Base-by-base conservation (phyloP, 2,113 vertebrate genomes). In the Hyperopisus bebe region DNA sequence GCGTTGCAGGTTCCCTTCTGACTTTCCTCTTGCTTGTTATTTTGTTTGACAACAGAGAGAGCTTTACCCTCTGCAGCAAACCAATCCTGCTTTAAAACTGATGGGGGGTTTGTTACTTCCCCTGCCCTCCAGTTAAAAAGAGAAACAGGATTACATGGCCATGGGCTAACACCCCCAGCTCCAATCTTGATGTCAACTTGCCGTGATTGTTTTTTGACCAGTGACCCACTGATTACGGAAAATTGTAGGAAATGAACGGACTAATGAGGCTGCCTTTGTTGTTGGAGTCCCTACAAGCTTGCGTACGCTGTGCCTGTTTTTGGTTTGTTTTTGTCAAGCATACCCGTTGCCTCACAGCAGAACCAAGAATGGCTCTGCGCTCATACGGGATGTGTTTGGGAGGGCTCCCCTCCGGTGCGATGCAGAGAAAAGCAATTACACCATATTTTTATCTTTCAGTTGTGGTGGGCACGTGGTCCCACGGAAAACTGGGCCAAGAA, bases 341-440 rank as follows among this genome's bases (percentile, higher is more conserved):
- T 35, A 24, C 15, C 62, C 87, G 48, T 91, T 91, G 89, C 91
- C 62, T 44, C 91, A 44, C 90, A 92, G 88, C 87, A 90, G 90
- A 88, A 90, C 42, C 90, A 10, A 10, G 55, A 80, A 9, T 88
- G 90, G 90, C 92, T 90, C 92, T 31, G 6, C 91, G 89, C 93
- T 95, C 94, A 91, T 95, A 91, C 92, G 91, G 93, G 88, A 90
- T 92, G 90, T 91, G 95, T 87, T 27, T 39, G 70, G 15, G 11
- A 92, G 51, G 86, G 91, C 66, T 58, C 6, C 39, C 27, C 80
- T 51, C 86, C 66, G 47, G 50, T 82, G 83, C n/a, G 46, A 42
- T 80, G 86, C 47, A 47, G 88, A 90, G 89, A 44, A 50, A 89
- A 91, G 88, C 90, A 90, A 91, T 90, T 91, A 90, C 46, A 53